Base-by-base conservation (phyloP, 2,797 vertebrate genomes). In the Gobionotothen gibberifrons region DNA sequence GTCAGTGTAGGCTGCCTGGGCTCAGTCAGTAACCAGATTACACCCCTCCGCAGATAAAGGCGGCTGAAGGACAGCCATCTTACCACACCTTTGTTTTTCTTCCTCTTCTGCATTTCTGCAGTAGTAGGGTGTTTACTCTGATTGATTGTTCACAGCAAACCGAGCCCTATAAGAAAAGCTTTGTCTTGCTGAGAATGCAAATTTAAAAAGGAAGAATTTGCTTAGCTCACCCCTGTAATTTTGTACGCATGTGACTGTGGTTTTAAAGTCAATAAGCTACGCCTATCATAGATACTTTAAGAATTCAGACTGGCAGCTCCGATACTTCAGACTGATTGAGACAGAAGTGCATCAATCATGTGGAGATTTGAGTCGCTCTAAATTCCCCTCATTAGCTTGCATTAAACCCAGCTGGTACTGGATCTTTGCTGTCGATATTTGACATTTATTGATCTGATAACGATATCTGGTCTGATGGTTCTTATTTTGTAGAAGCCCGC, bases 11-110 rank as follows among this genome's bases (percentile, higher is more conserved):
- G 83, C 85, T 78, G 87, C 44, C 82, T 72, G 84, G 72, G 77
- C 79, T 90, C 87, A 71, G 82, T 74, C 82, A 58, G 72, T 90
- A 90, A 89, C 86, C 89, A 90, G 87, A 91, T 90, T 90, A 88
- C 78, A 58, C 74, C 79, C 57, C 81, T 76, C 56, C 26, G 36
- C 75, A 81, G 78, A 88, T 84, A 82, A 81, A 83, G 76, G 71
- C 84, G 46, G 85, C 69, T 76, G 74, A 85, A 76, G 69, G 81
- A 83, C 84, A 32, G 70, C 63, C 52, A 42, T 81, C 77, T 69
- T 62, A 53, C 88, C 86, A 88, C 88, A 85, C 85, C 85, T 85
- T 71, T 84, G 67, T 88, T 86, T 81, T 78, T 69, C 69, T 78
- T 74, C 72, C 61, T 72, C 62, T 19, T 67, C 75, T 77, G 58